Percentiles rank a stretch among this genome's conserved stretches.
Evolutionary conservation across 2,888 invertebrate species (phyloP).

Genomic region (Drosophila kokeensis): DNA sequence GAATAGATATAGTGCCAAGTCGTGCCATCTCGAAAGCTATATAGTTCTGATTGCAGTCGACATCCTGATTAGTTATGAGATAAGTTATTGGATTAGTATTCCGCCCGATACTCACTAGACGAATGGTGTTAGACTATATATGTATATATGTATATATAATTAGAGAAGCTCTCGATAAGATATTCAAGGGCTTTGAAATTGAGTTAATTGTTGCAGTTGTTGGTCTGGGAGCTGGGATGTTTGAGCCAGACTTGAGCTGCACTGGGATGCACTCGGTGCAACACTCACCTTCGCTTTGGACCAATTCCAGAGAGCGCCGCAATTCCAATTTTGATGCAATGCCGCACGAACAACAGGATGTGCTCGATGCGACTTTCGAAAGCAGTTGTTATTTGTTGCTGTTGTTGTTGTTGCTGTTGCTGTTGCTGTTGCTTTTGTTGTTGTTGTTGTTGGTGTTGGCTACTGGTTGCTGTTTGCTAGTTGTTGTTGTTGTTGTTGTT

Average conservation of each 20-base stretch:
- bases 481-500: conserved; percentile 27
- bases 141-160: no score
- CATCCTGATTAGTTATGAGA: not conserved
- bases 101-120: no score
- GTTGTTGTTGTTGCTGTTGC: conserved; percentile 30
- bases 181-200: not conserved
- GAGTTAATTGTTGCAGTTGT: not conserved
- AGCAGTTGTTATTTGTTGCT: conserved; percentile 59
- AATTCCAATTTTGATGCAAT: conserved; percentile 63
- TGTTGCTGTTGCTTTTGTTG: conserved; percentile 26
- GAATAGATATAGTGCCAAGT: not conserved
- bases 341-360: conserved; percentile 70
- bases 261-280: not conserved
- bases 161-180: not conserved
- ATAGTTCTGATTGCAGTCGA: not conserved
- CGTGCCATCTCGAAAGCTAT: not conserved
- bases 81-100: not conserved
- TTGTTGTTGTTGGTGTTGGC: conserved; percentile 28
- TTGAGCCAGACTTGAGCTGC: not conserved
- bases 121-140: not conserved
- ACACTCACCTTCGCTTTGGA: conserved; percentile 48
- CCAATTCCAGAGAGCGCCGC: conserved; percentile 28
- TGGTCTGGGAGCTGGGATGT: not conserved
- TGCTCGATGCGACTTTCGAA: conserved; percentile 63
- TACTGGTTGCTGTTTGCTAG: conserved; percentile 39